Evolutionary conservation across 2,797 vertebrate species (phyloP), one percentile per base, ranked within the genome.

Genomic region (Spinibarbus caldwelli): DNA sequence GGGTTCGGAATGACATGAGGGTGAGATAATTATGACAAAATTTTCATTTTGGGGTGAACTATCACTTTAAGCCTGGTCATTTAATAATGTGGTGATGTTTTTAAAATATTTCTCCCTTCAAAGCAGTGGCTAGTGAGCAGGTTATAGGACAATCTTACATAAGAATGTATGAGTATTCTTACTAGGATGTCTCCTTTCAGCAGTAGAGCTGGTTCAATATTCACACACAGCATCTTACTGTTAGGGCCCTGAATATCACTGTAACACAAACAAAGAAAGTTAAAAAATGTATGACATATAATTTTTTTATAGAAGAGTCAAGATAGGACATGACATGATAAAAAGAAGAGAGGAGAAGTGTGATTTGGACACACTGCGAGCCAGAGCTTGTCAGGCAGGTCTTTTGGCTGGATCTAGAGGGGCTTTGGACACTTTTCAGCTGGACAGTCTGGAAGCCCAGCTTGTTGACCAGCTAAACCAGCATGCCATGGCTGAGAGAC

Each of bases 101-200:
- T 41, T 19, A 9, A 66, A 66, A 41, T 31, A 66, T 49, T 2
- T 14, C 73, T 76, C 21, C 6, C 11, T 76, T 49, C 29, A 75
- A 75, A 54, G 47, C 72, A 57, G 14, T 38, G 73, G 31, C 49
- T 38, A 64, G 57, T 19, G n/a, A 79, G 2, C 15, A 41, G 45
- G 34, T 70, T 38, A 41, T 64, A 41, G n/a, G n/a, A 54, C 11
- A 26, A 59, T 12, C 21, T 26, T 17, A 82, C 45, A 8, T 57
- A 76, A 77, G 15, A 41, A 76, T 19, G 10, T 23, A 59, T 57
- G 4, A 26, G 64, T 41, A 19, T 81, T 87, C 96, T 95, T 91
- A 98, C 97, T 97, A 98, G 95, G 86, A 98, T 96, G 81, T 98
- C 97, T 17, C 97, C 97, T 89, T 98, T 98, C 82, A 98, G 92